These are phyloP conservation scores for Eudemis profundana DNA, from an alignment of 2,888 invertebrate genomes.

Conservation along the genomic window DNA sequence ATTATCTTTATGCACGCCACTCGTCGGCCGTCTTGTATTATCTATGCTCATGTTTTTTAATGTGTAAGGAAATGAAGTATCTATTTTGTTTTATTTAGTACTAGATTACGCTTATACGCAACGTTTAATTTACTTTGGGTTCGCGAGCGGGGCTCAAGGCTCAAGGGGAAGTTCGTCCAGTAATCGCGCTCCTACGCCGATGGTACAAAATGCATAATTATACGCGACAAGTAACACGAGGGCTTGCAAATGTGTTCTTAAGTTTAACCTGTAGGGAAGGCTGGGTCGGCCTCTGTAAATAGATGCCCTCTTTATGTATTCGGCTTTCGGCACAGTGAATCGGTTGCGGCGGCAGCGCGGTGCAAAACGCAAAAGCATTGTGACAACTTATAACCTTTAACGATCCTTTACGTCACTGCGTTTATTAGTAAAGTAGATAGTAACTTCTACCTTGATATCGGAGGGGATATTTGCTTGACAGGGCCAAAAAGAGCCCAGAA, in stretches of 20 bases:
- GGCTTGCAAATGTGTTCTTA: slow-evolving; percentile 53
- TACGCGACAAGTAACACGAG: slow-evolving; percentile 50
- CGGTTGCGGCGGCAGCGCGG: neutral
- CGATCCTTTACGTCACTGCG: too few species aligned
- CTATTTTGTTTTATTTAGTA: slow-evolving; percentile 25
- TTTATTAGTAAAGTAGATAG: too few species aligned
- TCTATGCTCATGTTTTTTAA: slow-evolving; percentile 33
- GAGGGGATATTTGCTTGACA: too few species aligned
- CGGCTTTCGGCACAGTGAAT: slow-evolving; percentile 3
- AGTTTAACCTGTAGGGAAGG: slow-evolving; percentile 35
- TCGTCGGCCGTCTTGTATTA: too few species aligned
- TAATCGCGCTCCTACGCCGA: slow-evolving; percentile 67
- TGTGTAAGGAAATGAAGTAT: slow-evolving; percentile 31
- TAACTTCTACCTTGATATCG: too few species aligned
- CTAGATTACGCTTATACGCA: slow-evolving; percentile 24
- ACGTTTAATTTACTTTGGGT: slow-evolving; percentile 10
- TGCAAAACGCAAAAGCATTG: too few species aligned
- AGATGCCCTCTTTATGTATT: slow-evolving; percentile 29
- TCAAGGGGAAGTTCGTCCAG: slow-evolving; percentile 54
- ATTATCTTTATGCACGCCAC: too few species aligned
- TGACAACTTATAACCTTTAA: too few species aligned
- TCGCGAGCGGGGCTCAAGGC: slow-evolving; percentile 10
- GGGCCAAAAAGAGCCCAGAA: too few species aligned
- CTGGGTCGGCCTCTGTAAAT: slow-evolving; percentile 23
- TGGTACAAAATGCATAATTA: slow-evolving; percentile 80